These are phyloP conservation scores for Illadopsis cleaveri DNA, from an alignment of 2,113 vertebrate genomes.

Conservation along the genomic window DNA sequence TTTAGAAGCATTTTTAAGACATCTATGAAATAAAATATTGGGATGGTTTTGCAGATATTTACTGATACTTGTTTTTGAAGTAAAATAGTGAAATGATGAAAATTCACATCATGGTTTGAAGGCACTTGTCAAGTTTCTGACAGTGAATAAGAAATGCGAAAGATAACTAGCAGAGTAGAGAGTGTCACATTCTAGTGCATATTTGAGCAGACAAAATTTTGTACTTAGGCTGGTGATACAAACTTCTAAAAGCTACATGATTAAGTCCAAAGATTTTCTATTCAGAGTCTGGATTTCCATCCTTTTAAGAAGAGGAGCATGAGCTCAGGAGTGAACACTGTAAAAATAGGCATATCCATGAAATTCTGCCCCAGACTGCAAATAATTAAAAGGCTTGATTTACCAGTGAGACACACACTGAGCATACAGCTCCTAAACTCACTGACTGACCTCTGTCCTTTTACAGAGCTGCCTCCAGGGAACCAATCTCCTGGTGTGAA, in stretches of 20 bases:
- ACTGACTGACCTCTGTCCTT: background rate
- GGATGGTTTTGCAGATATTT: background rate
- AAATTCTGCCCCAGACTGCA: background rate
- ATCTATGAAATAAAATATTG: background rate
- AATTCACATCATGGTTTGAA: background rate
- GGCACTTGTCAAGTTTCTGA: background rate
- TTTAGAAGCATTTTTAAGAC: background rate
- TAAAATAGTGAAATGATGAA: background rate
- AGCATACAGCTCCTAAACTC: background rate
- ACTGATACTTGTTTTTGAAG: background rate
- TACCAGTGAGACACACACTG: background rate
- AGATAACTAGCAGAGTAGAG: background rate
- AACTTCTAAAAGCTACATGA: background rate
- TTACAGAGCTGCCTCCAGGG: background rate
- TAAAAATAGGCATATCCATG: background rate
- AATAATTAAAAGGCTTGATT: background rate
- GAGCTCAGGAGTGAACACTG: accelerated
- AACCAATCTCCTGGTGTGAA: background rate
- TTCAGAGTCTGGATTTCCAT: background rate
- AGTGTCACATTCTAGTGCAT: background rate
- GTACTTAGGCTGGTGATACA: background rate
- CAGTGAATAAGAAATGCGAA: background rate
- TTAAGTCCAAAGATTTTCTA: background rate
- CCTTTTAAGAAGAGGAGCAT: background rate
- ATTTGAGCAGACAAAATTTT: background rate